Evolutionary conservation across 2,888 invertebrate species (phyloP), one percentile per base, ranked within the genome.

Genomic region (Hydroisotoma schaefferi): DNA sequence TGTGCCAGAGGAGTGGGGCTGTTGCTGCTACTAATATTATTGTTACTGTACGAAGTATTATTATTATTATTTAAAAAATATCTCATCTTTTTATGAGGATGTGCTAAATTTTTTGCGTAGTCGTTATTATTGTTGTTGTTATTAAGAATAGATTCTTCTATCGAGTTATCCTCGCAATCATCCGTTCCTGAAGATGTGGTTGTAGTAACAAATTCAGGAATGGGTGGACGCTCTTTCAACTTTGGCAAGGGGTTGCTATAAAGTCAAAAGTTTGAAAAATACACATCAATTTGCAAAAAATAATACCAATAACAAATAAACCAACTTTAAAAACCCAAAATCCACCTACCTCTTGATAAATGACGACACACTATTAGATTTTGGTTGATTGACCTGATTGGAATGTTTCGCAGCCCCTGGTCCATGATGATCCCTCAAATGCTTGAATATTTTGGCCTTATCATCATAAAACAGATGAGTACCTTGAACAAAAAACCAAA

Each of bases 391-490:
- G 15, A 29, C 49, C 15, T 15, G 12, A 2, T 23, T 25, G 15
- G 28, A 49, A 27, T 29, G 29, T 29, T 40, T 52, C 8, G 6
- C 51, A 20, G 12, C 20, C 15, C 10, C 23, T 3, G 18, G 10
- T 20, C 51, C 37, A n/a, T 52, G 51, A n/a, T 52, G 27, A n/a
- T 52, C 51, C 5, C 57, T 57, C 26, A 63, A 44, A 43, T 63
- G 63, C 4, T 15, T 27, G 20, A 63, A 27, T 37, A 63, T 60
- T 38, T 63, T 63, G 23, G 54, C 63, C 8, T 60, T 51, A n/a
- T 57, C 59, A 49, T 63, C 55, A 12, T 57, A 49, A n/a, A 57
- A 57, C 15, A 60, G 40, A 23, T 57, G 51, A 2, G 63, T 63
- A 33, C 63, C 59, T n/a, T n/a, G 61, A n/a, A n/a, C n/a, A n/a